A percentile compares a stretch with the other conserved stretches of the same genome.
Evolutionary conservation across 1,140 invertebrate species (phyloP).

Genomic region (Antheraea pernyi): DNA sequence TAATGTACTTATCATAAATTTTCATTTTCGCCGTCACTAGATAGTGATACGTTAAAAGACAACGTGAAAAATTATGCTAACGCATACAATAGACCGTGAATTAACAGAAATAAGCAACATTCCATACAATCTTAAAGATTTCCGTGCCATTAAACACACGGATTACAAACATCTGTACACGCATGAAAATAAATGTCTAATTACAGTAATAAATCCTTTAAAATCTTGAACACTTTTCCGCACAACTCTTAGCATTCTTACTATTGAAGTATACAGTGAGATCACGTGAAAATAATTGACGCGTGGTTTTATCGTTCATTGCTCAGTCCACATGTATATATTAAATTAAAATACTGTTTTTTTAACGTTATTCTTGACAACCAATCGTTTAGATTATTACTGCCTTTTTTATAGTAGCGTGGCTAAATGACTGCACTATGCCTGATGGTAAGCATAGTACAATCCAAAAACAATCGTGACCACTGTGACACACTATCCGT

Average conservation of each 20-base stretch:
- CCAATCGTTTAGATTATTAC: too few relatives aligned
- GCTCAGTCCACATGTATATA: background rate
- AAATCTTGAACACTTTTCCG: background rate
- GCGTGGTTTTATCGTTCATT: background rate
- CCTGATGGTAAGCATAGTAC: too few relatives aligned
- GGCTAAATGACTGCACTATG: too few relatives aligned
- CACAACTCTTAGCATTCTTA: background rate
- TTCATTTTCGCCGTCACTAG: too few relatives aligned
- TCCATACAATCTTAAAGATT: background rate
- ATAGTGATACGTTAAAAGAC: background rate
- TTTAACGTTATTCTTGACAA: background rate
- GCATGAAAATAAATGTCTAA: constrained; percentile 3
- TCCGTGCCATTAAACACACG: background rate
- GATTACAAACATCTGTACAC: background rate
- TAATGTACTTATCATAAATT: too few relatives aligned
- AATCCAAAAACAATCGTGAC: too few relatives aligned
- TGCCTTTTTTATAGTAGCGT: too few relatives aligned
- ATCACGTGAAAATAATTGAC: background rate
- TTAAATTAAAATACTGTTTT: background rate
- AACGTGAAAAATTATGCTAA: background rate
- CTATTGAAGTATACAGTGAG: background rate
- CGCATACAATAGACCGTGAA: background rate
- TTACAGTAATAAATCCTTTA: constrained; percentile 1
- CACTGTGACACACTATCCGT: too few relatives aligned
- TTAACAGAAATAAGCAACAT: background rate